Evolutionary conservation across 2,797 vertebrate species (phyloP), one percentile per base, ranked within the genome.

Genomic region (Coilia nasus): DNA sequence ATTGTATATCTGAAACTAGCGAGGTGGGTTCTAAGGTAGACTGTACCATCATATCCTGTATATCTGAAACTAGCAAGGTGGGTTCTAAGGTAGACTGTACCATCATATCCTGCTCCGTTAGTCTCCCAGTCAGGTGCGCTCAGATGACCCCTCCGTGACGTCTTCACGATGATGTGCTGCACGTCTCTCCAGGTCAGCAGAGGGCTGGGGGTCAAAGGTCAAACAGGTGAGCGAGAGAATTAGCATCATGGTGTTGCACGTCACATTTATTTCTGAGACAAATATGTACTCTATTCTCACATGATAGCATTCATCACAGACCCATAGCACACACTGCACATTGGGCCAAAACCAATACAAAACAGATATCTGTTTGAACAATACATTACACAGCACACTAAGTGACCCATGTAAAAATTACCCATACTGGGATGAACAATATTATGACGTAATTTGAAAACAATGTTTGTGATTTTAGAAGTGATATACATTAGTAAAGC

Each of bases 161-260:
- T 98, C 86, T 92, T 96, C 83, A 98, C 97, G 89, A 99, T 97
- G 90, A 99, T 97, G 93, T 99, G 98, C 92, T 99, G 98, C 89
- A 99, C 95, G 75, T 99, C 98, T 93, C 98, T 97, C 98, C 98
- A 99, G 87, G 97, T 99, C 89, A 99, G 95, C 92, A 93, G 92
- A 28, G 97, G 96, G 93, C 98, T 99, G 90, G 84, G 84, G 35
- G 35, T n/a, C 35, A 41, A 41, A 41, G 35, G 35, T 59, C 23
- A 81, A 44, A 87, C 17, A 86, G 80, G 88, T 71, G 4, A 28
- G 10, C 75, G 19, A 54, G 17, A 44, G 60, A 41, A 25, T 35
- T 17, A 47, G 54, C 23, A 56, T n/a, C 14, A 57, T 15, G 46
- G 50, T 81, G 44, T 31, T 10, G 12, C 2, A 64, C n/a, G 23